A percentile compares a stretch with the other conserved stretches of the same genome.
phyloP scores from a whole-genome alignment of 2,888 invertebrate species.

The Dasysyrphus albostriatus region DNA sequence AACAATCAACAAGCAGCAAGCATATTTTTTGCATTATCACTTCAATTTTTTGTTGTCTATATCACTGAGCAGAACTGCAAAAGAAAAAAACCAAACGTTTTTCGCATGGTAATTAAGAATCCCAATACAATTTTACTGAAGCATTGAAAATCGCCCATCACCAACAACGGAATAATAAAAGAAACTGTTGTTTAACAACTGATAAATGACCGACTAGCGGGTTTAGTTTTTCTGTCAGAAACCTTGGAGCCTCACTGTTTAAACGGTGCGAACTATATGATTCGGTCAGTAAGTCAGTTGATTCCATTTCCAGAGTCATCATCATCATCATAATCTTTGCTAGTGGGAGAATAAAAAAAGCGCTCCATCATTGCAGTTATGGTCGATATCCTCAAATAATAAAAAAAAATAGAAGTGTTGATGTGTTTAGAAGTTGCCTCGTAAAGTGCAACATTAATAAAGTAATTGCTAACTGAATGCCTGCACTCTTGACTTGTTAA shows the following conservation, averaged over 20 bases:
- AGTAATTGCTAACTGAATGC: constrained; percentile 53
- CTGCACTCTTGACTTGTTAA: constrained; percentile 52
- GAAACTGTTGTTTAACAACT: constrained; percentile 62
- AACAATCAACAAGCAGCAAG: neutral
- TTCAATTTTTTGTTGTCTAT: neutral
- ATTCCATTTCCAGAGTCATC: constrained; percentile 63
- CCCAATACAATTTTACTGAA: constrained; percentile 15
- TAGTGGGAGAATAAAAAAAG: constrained; percentile 54
- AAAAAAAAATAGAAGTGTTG: constrained; percentile 13
- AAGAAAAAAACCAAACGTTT: constrained; percentile 41
- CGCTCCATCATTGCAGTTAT: constrained; percentile 54
- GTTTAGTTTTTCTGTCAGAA: constrained; percentile 31
- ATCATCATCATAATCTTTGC: constrained; percentile 10
- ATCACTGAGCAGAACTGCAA: neutral
- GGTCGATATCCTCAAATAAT: constrained; percentile 3
- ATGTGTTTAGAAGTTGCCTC: constrained; percentile 29
- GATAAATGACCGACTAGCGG: constrained; percentile 63
- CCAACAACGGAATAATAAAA: constrained; percentile 59
- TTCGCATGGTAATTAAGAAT: constrained; percentile 56
- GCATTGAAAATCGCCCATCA: constrained; percentile 58
- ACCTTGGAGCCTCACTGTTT: constrained; percentile 14
- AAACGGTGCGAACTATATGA: constrained; percentile 64
- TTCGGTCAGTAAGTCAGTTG: constrained; percentile 74
- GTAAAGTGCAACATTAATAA: constrained; percentile 32
- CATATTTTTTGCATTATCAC: constrained; percentile 1